phyloP scores from a whole-genome alignment of 2,113 vertebrate genomes.

The Sinocyclocheilus anophthalmus region DNA sequence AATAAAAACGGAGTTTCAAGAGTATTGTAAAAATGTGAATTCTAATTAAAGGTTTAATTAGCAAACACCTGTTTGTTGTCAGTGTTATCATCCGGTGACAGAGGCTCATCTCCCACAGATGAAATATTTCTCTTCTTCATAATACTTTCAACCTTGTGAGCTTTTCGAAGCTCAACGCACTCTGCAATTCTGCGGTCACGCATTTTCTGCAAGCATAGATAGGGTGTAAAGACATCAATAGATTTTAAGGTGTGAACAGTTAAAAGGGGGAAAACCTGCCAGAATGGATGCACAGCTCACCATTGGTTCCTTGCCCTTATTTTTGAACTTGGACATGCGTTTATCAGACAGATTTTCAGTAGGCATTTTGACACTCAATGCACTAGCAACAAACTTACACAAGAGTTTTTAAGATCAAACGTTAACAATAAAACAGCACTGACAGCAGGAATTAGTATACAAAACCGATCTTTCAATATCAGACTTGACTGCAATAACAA shows the following conservation, averaged over 20 bases:
- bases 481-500: not conserved
- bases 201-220: constrained; percentile 69
- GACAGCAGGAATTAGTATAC: not conserved
- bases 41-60: not conserved
- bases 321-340: constrained; percentile 83
- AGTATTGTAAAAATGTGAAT: not conserved
- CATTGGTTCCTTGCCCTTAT: constrained; percentile 81
- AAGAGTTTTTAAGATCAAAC: not conserved
- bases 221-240: not conserved
- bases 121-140: constrained; percentile 84
- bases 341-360: constrained; percentile 57
- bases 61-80: constrained; percentile 62
- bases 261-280: not conserved
- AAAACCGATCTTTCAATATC: not conserved
- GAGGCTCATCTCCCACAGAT: constrained; percentile 53
- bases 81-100: constrained; percentile 58
- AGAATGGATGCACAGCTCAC: constrained; percentile 71
- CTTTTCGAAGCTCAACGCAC: constrained; percentile 83
- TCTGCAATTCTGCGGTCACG: constrained; percentile 77
- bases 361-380: constrained; percentile 69
- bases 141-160: constrained; percentile 82
- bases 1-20: constrained; percentile 34
- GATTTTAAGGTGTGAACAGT: not conserved
- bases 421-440: not conserved
- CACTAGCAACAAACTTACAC: not conserved